A percentile compares a stretch with the other conserved stretches of the same genome.
Evolutionary conservation across 2,888 invertebrate genomes (phyloP).

Genomic region (Ceratothoa steindachneri): DNA sequence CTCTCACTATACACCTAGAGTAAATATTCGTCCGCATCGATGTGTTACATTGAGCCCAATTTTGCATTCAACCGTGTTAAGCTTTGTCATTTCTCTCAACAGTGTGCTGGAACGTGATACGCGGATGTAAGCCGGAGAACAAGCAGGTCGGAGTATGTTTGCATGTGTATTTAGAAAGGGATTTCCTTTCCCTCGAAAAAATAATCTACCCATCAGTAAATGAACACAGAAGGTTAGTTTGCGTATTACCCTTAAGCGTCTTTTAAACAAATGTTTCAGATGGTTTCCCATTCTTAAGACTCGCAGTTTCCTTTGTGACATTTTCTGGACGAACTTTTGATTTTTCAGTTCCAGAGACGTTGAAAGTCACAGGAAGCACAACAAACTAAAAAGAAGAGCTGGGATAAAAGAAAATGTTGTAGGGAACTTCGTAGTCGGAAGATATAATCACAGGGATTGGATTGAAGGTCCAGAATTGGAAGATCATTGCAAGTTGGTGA

Average conservation of each 20-base stretch:
- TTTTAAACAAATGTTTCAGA: too few species aligned
- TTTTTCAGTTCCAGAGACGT: too few species aligned
- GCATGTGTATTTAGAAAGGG: constrained; percentile 50
- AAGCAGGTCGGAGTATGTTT: constrained; percentile 49
- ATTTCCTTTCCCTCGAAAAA: constrained; percentile 49
- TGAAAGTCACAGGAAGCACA: neutral
- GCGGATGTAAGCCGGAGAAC: constrained; percentile 45
- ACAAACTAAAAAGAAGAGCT: neutral
- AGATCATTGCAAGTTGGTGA: constrained; percentile 37
- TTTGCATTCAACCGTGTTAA: too few species aligned
- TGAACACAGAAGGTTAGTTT: neutral
- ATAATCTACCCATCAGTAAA: constrained; percentile 42
- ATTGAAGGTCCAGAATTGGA: constrained; percentile 45
- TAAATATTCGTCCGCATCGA: too few species aligned
- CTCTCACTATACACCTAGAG: too few species aligned
- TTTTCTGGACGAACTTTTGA: neutral
- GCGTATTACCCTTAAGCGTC: too few species aligned
- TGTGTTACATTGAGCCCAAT: too few species aligned
- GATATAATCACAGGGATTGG: constrained; percentile 19
- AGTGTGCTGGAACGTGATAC: neutral
- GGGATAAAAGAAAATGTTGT: too few species aligned
- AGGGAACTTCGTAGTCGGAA: neutral
- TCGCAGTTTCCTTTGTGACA: neutral
- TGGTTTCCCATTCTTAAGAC: neutral
- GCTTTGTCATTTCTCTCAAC: too few species aligned